Evolutionary conservation across 2,797 vertebrate genomes (phyloP), one percentile per base, ranked within the genome.

Genomic region (Sciurus vulgaris): DNA sequence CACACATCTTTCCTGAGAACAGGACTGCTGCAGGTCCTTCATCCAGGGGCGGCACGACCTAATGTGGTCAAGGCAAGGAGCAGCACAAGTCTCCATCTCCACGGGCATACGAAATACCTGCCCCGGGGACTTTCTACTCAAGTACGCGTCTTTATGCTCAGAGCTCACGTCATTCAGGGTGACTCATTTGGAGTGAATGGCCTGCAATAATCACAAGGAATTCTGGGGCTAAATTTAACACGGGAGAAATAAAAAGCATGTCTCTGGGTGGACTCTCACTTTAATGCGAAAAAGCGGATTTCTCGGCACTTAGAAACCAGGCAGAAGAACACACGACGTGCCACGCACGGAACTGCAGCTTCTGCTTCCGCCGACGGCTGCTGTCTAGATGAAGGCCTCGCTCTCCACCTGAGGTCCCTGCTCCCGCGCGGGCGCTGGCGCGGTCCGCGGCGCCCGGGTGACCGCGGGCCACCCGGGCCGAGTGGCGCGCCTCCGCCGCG

Each of bases 41-140:
- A 18, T 1, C 8, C 4, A 11, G 14, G 30, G 3, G n/a, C 22
- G 5, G 26, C 33, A 17, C 7, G 81, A 13, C 44, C 15, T 30
- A 3, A 73, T 3, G n/a, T 5, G 61, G 41, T 33, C 5, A 10
- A 18, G 41, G 65, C 33, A 35, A 5, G 1, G 10, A 47, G 47
- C 26, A 51, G 15, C 35, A 51, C 30, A 4, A 4, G 76, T 35
- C 26, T 74, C 41, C 14, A 7, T 0, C 26, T 74, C 41, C 14
- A 7, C 0, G 10, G 10, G 14, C 35, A 0, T 56, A 4, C 0
- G 10, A 67, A 30, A 5, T 30, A 1, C 13, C n/a, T 24, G 4
- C 20, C 0, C 0, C 74, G 1, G 26, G 4, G 35, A 41, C 4
- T 49, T 14, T 7, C 51, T 26, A 18, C 47, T 9, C 30, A 3